phyloP scores from a whole-genome alignment of 2,113 vertebrate genomes.

The Eolophus roseicapilla region DNA sequence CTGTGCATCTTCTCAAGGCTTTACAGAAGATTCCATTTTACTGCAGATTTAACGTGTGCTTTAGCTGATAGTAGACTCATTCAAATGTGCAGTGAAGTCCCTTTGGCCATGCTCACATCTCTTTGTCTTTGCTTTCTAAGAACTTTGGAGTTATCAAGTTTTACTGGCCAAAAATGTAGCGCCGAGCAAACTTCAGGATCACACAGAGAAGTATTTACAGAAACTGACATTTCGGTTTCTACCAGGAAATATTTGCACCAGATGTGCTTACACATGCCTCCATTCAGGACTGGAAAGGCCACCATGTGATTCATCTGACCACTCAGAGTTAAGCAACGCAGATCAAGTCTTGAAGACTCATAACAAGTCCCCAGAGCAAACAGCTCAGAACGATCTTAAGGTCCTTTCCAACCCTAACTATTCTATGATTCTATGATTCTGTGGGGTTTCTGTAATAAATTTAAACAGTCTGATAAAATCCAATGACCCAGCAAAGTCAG shows the following conservation, averaged over 20 bases:
- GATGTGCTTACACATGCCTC: slow-evolving; percentile 39
- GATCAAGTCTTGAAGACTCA: background rate
- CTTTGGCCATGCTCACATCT: background rate
- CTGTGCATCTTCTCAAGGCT: background rate
- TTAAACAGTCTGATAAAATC: background rate
- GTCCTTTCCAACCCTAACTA: background rate
- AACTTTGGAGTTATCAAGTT: slow-evolving; percentile 30
- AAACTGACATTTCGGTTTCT: slow-evolving; percentile 40
- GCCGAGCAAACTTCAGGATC: slow-evolving; percentile 3
- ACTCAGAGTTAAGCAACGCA: background rate
- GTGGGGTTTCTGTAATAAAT: background rate
- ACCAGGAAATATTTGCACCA: slow-evolving; percentile 53
- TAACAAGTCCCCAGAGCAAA: background rate
- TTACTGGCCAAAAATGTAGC: background rate
- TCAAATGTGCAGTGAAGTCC: background rate
- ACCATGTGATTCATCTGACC: background rate
- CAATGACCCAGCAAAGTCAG: background rate
- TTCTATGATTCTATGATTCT: background rate
- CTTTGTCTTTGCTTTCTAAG: slow-evolving; percentile 61
- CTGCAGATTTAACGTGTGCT: background rate
- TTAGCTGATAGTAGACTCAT: background rate
- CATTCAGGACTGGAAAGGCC: slow-evolving; percentile 2
- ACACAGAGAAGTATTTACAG: slow-evolving; percentile 29
- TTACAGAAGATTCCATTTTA: background rate
- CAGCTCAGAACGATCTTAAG: background rate